Base-by-base conservation (phyloP, 2,797 vertebrate species). In the Heterohyrax brucei region DNA sequence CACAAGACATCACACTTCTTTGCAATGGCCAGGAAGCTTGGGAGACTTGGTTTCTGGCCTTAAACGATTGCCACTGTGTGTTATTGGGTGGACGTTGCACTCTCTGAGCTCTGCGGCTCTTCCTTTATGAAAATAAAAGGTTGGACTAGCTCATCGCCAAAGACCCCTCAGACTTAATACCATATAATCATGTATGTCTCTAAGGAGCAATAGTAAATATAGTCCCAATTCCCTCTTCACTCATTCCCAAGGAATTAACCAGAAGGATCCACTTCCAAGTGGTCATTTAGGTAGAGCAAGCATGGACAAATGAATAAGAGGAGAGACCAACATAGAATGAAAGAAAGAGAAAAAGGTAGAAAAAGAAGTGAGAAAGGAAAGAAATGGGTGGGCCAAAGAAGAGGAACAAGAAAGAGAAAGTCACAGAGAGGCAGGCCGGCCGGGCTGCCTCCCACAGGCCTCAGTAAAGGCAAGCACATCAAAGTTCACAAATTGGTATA, bases 401-500 rank as follows among this genome's bases (percentile, higher is more conserved):
- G 76, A 18, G 33, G 82, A 62, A 5, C 1, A 10, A 16, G 66
- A 19, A 59, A 39, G 33, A 75, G n/a, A n/a, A 39, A 33, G 24
- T 18, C 26, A 24, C 53, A 21, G 61, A 1, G 24, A 85, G 28
- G n/a, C 30, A 8, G n/a, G 16, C 12, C 19, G 70, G n/a, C 59
- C n/a, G 24, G 48, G 4, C 86, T 75, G 50, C 53, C 70, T 28
- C 30, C 0, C 7, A 22, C 28, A 6, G 26, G 73, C 22, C 73
- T 76, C 12, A 8, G 26, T 0, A 3, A 50, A 72, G 16, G 59
- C 48, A 19, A 26, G 16, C 21, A 24, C 64, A 21, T 50, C 18
- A 14, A 80, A 97, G 96, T 97, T 95, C 93, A 92, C 81, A 96
- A n/a, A 96, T 21, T 50, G 93, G 97, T 96, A 98, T 87, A 73